A percentile compares a stretch with the other conserved stretches of the same genome.
These are phyloP conservation scores for Anas platyrhynchos DNA, from an alignment of 2,113 vertebrate species.

Conservation along the genomic window DNA sequence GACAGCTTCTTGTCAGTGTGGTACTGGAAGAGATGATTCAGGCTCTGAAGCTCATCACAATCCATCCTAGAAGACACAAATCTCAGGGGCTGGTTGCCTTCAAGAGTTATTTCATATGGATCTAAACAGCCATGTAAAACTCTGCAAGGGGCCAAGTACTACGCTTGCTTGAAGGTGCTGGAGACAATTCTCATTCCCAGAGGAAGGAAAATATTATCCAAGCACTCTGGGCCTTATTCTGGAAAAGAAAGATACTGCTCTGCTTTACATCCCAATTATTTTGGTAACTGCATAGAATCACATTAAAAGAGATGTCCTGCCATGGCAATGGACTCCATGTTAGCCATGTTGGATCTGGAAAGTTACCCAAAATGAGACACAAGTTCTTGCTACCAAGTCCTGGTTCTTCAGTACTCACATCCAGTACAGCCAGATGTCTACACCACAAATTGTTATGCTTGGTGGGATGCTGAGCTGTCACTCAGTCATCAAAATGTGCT, in stretches of 20 bases:
- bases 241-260: neutral
- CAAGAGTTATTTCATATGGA: neutral
- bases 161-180: neutral
- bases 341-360: neutral
- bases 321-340: neutral
- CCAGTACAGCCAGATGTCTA: accelerated
- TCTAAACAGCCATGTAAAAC: neutral
- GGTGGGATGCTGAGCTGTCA: neutral
- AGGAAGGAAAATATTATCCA: neutral
- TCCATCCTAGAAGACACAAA: neutral
- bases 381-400: neutral
- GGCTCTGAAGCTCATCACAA: neutral
- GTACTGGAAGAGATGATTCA: neutral
- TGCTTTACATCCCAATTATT: neutral
- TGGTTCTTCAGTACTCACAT: neutral
- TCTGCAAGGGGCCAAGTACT: neutral
- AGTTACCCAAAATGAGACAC: neutral
- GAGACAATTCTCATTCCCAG: neutral
- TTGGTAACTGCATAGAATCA: neutral
- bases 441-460: neutral
- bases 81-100: neutral
- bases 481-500: neutral
- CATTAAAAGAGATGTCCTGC: neutral
- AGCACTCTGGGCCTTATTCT: neutral
- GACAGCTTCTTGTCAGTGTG: neutral